Percentiles rank a stretch among this genome's conserved stretches.
These are phyloP conservation scores for Stomatorhinus walkeri DNA, from an alignment of 2,797 vertebrate genomes.

Conservation along the genomic window DNA sequence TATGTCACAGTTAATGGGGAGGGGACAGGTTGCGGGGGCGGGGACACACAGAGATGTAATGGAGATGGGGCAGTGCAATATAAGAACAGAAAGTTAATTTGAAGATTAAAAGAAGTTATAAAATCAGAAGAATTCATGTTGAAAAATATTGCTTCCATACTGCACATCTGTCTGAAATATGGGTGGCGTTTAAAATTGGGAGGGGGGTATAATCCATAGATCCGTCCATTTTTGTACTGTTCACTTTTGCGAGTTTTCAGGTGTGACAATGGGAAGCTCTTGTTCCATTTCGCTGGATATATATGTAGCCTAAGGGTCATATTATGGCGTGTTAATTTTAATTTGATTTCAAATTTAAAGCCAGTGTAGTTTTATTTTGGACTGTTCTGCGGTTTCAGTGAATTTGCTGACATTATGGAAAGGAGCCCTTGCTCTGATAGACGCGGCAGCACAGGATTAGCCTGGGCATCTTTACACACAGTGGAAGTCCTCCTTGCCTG, in stretches of 20 bases:
- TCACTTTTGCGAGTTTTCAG: neutral
- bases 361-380: neutral
- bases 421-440: neutral
- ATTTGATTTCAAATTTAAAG: neutral
- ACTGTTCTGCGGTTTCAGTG: neutral
- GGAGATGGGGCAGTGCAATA: neutral
- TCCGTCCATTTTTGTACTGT: neutral
- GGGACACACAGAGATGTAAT: neutral
- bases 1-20: neutral
- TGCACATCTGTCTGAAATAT: neutral
- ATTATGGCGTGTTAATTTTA: neutral
- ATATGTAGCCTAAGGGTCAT: neutral
- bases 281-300: neutral
- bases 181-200: neutral
- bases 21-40: neutral
- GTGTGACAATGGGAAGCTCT: neutral
- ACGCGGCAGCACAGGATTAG: neutral
- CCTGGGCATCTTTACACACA: neutral
- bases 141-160: neutral
- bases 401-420: neutral
- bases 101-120: neutral
- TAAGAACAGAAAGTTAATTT: neutral
- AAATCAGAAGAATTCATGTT: neutral
- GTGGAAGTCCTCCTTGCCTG: neutral
- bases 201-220: neutral